Base-by-base conservation (phyloP, 2,797 vertebrate genomes). In the Podargus strigoides region DNA sequence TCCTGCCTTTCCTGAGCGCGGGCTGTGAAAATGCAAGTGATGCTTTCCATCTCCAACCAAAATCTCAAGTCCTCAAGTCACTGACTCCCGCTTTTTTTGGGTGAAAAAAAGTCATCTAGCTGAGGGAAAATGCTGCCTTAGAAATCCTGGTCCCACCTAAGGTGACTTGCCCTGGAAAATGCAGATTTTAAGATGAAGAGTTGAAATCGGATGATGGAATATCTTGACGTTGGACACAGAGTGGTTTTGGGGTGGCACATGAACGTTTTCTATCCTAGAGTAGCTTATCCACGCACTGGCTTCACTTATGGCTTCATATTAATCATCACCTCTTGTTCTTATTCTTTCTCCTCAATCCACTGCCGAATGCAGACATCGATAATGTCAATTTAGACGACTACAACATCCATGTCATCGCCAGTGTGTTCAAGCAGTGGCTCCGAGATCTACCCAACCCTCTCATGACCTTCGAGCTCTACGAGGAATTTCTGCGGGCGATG, bases 361-460 rank as follows among this genome's bases (percentile, higher is more conserved):
- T 89, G 91, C 73, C 53, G 5, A 92, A 63, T 49, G 41, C 97
- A 99, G 99, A 99, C 96, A 98, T 98, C 8, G 98, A 99, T 68
- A 98, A 69, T 28, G 98, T 99, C 91, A 99, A 98, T 97, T 98
- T 99, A 75, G 99, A 99, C 2, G 99, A 99, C 97, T 99, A 99
- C 97, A 99, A 99, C 97, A 99, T 99, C 97, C 99, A 99, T 1
- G 99, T 99, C 69, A 99, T 99, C 5, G 99, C 98, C n/a, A 99
- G 99, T 14, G 99, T 99, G 36, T 99, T 99, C 95, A 99, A 99
- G 96, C 99, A 99, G 94, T 99, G 99, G 99, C 98, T 99, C 79
- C 98, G 99, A 67, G 99, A 99, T 75, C 98, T 99, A 85, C 99
- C 99, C 6, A 99, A 99, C 96, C 99, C 99, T 44, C 98, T 99